Percentiles rank a stretch among this genome's conserved stretches.
phyloP scores from a whole-genome alignment of 2,888 invertebrate species.

The Lasiommata megera region DNA sequence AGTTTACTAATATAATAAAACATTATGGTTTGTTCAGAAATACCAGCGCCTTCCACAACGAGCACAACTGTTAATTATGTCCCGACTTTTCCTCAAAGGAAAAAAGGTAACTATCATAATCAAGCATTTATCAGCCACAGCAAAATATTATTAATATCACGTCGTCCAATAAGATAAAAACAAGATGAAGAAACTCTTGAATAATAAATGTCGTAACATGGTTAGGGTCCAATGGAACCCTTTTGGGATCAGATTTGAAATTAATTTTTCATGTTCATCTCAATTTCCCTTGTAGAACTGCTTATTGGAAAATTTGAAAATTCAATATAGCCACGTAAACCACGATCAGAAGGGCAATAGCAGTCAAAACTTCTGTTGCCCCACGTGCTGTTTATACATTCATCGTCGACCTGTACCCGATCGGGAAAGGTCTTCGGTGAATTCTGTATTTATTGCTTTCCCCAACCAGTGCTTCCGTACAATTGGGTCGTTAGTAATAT shows the following conservation, averaged over 20 bases:
- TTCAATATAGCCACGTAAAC: slow-evolving; percentile 57
- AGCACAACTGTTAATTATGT: slow-evolving; percentile 80
- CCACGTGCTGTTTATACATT: slow-evolving; percentile 62
- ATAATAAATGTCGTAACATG: slow-evolving; percentile 26
- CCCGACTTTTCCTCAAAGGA: slow-evolving; percentile 81
- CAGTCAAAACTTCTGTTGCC: slow-evolving; percentile 54
- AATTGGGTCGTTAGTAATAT: slow-evolving; percentile 80
- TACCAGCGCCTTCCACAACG: slow-evolving; percentile 91
- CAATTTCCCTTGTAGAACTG: slow-evolving; percentile 37
- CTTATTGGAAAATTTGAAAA: slow-evolving; percentile 46
- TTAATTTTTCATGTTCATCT: slow-evolving; percentile 59
- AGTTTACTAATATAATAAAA: too few species aligned
- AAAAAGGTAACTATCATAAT: slow-evolving; percentile 79
- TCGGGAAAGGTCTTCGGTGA: slow-evolving; percentile 62
- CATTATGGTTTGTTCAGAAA: slow-evolving; percentile 82
- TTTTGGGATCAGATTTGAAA: slow-evolving; percentile 44
- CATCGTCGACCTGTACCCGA: slow-evolving; percentile 51
- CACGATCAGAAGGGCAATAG: slow-evolving; percentile 56
- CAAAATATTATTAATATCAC: slow-evolving; percentile 14
- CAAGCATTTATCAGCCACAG: slow-evolving; percentile 7
- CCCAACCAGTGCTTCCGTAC: slow-evolving; percentile 69
- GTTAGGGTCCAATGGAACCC: slow-evolving; percentile 46
- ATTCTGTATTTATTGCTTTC: slow-evolving; percentile 79
- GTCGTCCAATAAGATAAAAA: slow-evolving; percentile 21
- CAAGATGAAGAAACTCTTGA: slow-evolving; percentile 18